Base-by-base conservation (phyloP, 1,140 invertebrate genomes). In the Conus ventricosus region DNA sequence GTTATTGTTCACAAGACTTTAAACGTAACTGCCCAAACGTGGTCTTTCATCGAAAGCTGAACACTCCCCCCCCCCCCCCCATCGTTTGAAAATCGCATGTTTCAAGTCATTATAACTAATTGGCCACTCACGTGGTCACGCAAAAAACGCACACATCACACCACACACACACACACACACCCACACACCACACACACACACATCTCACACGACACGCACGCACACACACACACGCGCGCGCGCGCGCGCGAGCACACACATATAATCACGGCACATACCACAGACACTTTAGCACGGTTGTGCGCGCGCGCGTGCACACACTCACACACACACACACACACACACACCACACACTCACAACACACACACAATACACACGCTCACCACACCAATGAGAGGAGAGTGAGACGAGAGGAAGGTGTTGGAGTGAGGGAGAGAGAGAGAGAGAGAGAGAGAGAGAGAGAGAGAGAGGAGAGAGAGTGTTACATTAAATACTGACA, bases 401-500 rank as follows among this genome's bases (percentile, higher is more conserved):
- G 51, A 27, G 78, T 3, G 25, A 53, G 51, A 80, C n/a, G 25
- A 80, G 51, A 80, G 25, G 5, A 4, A 80, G 25, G n/a, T n/a
- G n/a, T n/a, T n/a, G 5, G 51, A 80, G 78, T 4, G 78, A 80
- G 78, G 5, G 78, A 80, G 78, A 80, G 78, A 80, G 78, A 80
- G 78, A 80, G 78, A 80, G 78, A 80, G 78, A 80, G 78, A 80
- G 78, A 80, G 78, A 80, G 78, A 80, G 78, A 80, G 78, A 80
- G 78, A 80, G 78, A 80, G 78, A 80, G 78, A 80, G 78, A 53
- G 39, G n/a, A n/a, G n/a, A n/a, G n/a, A n/a, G n/a, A n/a, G n/a
- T n/a, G n/a, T n/a, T n/a, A n/a, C n/a, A n/a, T n/a, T n/a, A n/a
- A n/a, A 39, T 39, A 3, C 39, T 1, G 0, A 39, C 39, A 39